Evolutionary conservation across 2,797 vertebrate genomes (phyloP), one percentile per base, ranked within the genome.

Genomic region (Parauchenoglanis ngamensis): DNA sequence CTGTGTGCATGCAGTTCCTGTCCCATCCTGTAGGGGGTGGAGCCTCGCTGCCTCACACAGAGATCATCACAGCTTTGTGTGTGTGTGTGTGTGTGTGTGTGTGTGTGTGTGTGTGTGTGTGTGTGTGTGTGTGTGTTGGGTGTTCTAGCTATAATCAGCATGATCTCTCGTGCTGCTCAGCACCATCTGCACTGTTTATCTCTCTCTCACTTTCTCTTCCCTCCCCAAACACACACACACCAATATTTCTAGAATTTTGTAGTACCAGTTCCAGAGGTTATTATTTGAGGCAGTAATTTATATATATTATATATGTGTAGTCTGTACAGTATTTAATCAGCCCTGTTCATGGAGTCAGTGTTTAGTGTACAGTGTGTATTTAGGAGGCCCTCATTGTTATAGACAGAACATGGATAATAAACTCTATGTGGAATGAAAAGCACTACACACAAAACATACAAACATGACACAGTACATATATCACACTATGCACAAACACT

Each of bases 161-260:
- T 90, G 90, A 87, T 82, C 86, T 75, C 70, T 88, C 85, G 86
- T 75, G 84, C 85, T 85, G 87, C 87, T 88, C 89, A 87, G 86
- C 82, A 88, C 91, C 91, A 92, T 92, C 91, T 92, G 91, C 85
- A 88, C 87, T 86, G 31, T 57, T 79, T 23, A 35, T 19, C 52
- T 79, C 31, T 40, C 54, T 31, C 89, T 88, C 90, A 85, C 84
- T 75, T 52, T 83, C 76, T 78, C 78, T 67, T 10, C 7, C 7
- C 7, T n/a, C 61, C 7, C 31, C 15, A 17, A 2, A 70, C 31
- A 70, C 67, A 35, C n/a, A 31, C 65, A 31, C 65, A 68, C 65
- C 8, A 52, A 52, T 54, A 54, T 10, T 54, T 54, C 12, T 54
- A 54, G 12, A 54, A 0, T 2, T 11, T 54, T 54, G 52, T 11